Base-by-base conservation (phyloP, 92 coral and sea anemone species). In the Siderastrea siderea region DNA sequence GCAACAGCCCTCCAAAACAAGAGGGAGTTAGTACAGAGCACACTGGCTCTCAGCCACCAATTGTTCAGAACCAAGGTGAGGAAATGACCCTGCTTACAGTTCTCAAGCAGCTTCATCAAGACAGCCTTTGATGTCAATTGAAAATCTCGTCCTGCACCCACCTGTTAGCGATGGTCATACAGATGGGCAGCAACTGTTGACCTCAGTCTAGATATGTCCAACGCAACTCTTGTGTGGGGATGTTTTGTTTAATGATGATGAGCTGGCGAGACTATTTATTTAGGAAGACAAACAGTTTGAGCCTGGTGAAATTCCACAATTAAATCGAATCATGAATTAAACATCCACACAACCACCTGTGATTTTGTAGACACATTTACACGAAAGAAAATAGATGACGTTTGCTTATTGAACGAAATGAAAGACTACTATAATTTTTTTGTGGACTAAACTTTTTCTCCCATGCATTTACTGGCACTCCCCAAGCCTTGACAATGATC, bases 231-330 rank as follows among this genome's bases (percentile, higher is more conserved):
- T 26, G 38, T 26, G 38, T 26, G 38, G 38, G 13, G 91, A 91
- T 69, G 88, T 86, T 11, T 82, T 91, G 7, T 91, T 91, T 71
- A 79, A 81, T n/a, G 91, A 91, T 38, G 88, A 86, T 17, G 91
- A 91, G 89, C 68, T 86, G 77, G 94, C 88, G 50, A 81, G 47
- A 49, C 38, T 26, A 26, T 26, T 26, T 26, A 26, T 26, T 26
- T 26, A 26, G 38, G 38, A 26, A 26, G 38, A 26, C 38, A 26
- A 26, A 26, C 38, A 26, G 38, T 26, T 26, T 26, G 38, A 26
- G 38, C 38, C 38, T 26, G 38, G 38, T 26, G 0, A 26, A 26
- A 26, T 26, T 26, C 38, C 38, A 0, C 38, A 26, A 26, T 26
- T 26, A 26, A 26, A 26, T 26, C 38, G 0, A 26, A 26, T 26